Evolutionary conservation across 2,797 vertebrate species (phyloP).

Genomic region (Urophycis tenuis): DNA sequence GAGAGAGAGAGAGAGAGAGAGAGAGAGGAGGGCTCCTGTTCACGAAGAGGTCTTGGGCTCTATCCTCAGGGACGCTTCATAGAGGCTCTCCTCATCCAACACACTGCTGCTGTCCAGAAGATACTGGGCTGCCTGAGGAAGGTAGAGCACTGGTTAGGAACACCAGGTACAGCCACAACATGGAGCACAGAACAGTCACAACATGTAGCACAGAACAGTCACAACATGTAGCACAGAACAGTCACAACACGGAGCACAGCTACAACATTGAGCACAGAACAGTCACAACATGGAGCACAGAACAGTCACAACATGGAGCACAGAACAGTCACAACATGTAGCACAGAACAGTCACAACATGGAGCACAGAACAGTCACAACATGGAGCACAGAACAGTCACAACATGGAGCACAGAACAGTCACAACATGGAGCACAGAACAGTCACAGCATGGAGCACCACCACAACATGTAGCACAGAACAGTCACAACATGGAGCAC

Average conservation of each 20-base stretch:
- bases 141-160: slow-evolving; percentile 9
- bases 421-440: not conserved
- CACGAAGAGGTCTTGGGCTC: slow-evolving; percentile 92
- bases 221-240: not conserved
- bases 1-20: slow-evolving; percentile 1
- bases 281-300: not conserved
- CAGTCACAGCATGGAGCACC: no score
- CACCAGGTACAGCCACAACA: not conserved
- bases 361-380: no score
- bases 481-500: not conserved
- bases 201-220: no score
- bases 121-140: slow-evolving; percentile 83
- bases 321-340: no score
- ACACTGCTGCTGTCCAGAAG: slow-evolving; percentile 82
- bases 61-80: slow-evolving; percentile 89
- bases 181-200: not conserved
- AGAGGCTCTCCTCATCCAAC: slow-evolving; percentile 91
- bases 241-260: no score
- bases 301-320: no score
- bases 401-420: not conserved
- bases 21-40: slow-evolving; percentile 48
- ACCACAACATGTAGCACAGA: no score
- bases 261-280: no score
- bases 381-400: not conserved
- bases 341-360: no score